Evolutionary conservation across 1,140 invertebrate species (phyloP), one percentile per base, ranked within the genome.

Genomic region (Aphaenogaster ashmeadi): DNA sequence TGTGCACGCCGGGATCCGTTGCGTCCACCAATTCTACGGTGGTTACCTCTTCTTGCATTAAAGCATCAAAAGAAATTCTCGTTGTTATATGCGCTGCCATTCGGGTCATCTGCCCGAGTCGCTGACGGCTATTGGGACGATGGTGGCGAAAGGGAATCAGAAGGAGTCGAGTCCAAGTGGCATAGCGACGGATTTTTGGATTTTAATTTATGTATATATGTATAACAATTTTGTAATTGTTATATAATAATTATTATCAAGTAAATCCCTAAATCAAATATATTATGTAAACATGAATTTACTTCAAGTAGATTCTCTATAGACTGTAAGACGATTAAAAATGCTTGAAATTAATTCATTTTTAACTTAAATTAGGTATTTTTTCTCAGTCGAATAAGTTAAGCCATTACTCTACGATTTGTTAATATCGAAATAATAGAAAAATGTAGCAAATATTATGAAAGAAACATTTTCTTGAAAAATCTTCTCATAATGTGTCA

Each of bases 11-110:
- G 38, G 93, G 92, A 91, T 94, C 93, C 86, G 92, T 95, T 85
- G 92, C 93, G 81, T 95, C 94, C 92, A 95, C 89, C 93, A 94
- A 94, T 89, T 95, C 95, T 92, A 94, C 92, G 90, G 91, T 92
- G 79, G 93, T 91, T 94, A 92, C 87, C 91, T 95, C 94, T 89
- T 95, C 94, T 95, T 93, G 91, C 92, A 92, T 92, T 91, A 79
- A 69, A 69, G n/a, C 84, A 90, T 77, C 88, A 95, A 95, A 87
- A 95, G 92, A 94, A 94, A 95, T 92, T 86, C 72, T 91, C 86
- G 41, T 92, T 91, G 87, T 92, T 69, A 67, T 85, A 89, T 33
- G 41, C 54, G 38, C 54, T 54, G 50, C 15, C 38, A 72, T 67
- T 27, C 13, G 64, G 11, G 18, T 58, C 21, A 72, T 52, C 33